Evolutionary conservation across 35 echinoderm and acorn worm genomes (phyloP).

Genomic region (Apostichopus californicus): DNA sequence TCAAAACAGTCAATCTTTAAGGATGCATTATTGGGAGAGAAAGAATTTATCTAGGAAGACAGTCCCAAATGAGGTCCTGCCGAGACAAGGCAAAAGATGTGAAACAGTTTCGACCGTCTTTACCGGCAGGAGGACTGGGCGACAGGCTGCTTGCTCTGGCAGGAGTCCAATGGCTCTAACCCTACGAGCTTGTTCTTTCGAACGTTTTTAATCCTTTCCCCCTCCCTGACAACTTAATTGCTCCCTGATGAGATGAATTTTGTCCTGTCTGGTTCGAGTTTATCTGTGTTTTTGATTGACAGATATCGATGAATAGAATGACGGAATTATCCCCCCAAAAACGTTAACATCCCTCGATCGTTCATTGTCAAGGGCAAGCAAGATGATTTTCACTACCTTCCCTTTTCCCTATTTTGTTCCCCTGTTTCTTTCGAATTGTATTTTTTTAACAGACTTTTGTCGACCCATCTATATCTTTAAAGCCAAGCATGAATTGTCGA

Average conservation of each 20-base stretch:
- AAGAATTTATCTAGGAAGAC: conserved; percentile 35
- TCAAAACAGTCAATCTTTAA: conserved; percentile 11
- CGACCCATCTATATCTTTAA: too few relatives aligned
- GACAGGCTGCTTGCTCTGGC: not conserved
- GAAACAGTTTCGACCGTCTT: conserved; percentile 30
- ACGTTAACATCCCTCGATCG: not conserved
- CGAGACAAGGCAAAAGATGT: conserved; percentile 19
- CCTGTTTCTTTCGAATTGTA: not conserved
- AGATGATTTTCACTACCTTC: not conserved
- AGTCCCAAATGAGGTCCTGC: not conserved
- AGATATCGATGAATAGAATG: conserved; percentile 27
- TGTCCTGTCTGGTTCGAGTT: conserved; percentile 34
- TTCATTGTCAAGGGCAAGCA: not conserved
- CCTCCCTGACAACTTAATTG: conserved; percentile 30
- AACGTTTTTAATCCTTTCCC: not conserved
- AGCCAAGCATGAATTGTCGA: too few relatives aligned
- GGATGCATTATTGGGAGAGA: not conserved
- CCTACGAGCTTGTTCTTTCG: not conserved
- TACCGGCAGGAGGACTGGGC: conserved; percentile 17
- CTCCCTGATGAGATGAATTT: conserved; percentile 37
- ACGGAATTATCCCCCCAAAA: not conserved
- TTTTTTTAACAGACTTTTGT: too few relatives aligned
- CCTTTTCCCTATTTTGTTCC: not conserved
- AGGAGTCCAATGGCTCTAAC: conserved; percentile 3
- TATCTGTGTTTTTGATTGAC: conserved; percentile 30